A percentile compares a stretch with the other conserved stretches of the same genome.
Evolutionary conservation across 2,113 vertebrate genomes (phyloP).

Genomic region (Chaetodon auriga): DNA sequence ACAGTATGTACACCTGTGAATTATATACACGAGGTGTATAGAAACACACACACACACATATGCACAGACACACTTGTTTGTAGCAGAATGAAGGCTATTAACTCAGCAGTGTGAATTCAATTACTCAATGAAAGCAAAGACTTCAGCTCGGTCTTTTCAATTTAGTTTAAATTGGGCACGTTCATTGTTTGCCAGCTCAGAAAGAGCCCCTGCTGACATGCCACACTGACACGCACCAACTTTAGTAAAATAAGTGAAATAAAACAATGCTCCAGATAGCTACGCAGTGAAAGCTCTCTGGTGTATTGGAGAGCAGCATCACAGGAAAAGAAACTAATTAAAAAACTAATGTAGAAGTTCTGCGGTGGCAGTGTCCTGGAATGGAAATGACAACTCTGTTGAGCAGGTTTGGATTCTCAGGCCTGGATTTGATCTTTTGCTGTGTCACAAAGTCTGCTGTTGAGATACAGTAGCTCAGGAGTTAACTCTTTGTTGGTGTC

Average conservation of each 20-base stretch:
- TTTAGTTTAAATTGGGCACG: slow-evolving; percentile 25
- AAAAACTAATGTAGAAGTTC: neutral
- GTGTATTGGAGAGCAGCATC: neutral
- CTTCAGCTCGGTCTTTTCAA: neutral
- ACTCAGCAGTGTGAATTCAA: slow-evolving; percentile 15
- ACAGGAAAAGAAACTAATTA: neutral
- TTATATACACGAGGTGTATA: neutral
- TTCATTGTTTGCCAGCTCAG: slow-evolving; percentile 4
- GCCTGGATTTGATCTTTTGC: neutral
- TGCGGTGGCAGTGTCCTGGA: too few relatives aligned
- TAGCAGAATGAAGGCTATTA: neutral
- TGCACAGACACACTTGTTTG: neutral
- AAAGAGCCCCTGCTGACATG: neutral
- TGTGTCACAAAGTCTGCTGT: neutral
- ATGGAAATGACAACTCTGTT: neutral
- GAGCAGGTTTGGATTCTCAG: neutral
- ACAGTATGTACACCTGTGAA: neutral
- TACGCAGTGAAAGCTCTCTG: neutral
- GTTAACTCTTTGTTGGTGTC: neutral
- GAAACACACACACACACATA: neutral
- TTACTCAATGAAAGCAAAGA: neutral
- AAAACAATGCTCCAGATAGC: neutral
- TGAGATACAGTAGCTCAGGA: neutral
- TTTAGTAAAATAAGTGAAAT: neutral
- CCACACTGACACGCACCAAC: neutral